Percentiles rank a stretch among this genome's conserved stretches.
Evolutionary conservation across 2,888 invertebrate genomes (phyloP).

Genomic region (Willowsia nigromaculata): DNA sequence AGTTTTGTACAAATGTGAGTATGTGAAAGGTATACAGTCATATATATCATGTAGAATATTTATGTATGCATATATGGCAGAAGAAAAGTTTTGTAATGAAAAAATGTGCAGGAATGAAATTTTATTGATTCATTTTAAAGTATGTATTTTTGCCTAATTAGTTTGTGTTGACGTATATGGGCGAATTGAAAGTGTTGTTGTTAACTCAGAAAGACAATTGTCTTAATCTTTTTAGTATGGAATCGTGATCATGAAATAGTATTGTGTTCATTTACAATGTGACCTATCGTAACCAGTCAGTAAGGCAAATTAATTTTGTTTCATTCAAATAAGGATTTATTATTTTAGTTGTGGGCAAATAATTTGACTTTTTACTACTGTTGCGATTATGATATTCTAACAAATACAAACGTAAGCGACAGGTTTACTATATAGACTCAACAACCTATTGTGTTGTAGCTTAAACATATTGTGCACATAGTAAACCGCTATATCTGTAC

Average conservation of each 20-base stretch:
- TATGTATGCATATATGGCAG: background rate
- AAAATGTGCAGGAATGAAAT: background rate
- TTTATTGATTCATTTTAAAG: conserved; percentile 8
- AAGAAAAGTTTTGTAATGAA: background rate
- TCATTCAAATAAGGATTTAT: conserved; percentile 37
- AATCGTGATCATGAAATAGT: background rate
- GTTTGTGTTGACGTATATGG: background rate
- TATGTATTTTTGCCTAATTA: background rate
- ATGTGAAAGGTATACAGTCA: background rate
- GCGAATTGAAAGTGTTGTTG: conserved; percentile 25
- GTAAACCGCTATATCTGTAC: background rate
- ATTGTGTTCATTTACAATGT: background rate
- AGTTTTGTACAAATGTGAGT: no score
- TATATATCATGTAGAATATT: background rate
- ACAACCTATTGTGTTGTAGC: background rate
- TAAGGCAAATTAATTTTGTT: background rate
- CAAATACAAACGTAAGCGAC: background rate
- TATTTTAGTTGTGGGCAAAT: background rate
- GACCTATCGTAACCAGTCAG: background rate
- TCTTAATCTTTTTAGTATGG: background rate
- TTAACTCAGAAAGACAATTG: background rate
- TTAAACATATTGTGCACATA: background rate
- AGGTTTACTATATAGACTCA: background rate
- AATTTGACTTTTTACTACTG: conserved; percentile 19
- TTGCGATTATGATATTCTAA: background rate